phyloP scores from a whole-genome alignment of 2,797 vertebrate species.

The Melanotaenia maccullochi region DNA sequence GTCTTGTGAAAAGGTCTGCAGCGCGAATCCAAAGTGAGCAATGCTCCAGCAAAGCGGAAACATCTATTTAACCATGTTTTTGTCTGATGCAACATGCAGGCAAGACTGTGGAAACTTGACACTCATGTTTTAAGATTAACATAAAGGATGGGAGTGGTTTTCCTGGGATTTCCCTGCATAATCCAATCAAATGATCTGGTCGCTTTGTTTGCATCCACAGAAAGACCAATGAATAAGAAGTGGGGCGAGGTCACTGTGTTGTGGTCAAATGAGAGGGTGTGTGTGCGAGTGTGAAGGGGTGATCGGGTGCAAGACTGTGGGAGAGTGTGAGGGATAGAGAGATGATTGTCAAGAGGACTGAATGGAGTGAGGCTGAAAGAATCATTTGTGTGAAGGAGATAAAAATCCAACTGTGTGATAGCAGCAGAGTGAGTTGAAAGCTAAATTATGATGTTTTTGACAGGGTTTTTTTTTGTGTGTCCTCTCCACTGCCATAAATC shows the following conservation, averaged over 20 bases:
- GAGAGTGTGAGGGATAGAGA: constrained; percentile 44
- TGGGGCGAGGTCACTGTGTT: constrained; percentile 65
- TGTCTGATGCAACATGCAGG: constrained; percentile 83
- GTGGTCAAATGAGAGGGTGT: constrained; percentile 33
- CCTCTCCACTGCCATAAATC: constrained; percentile 25
- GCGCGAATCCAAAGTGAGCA: constrained; percentile 53
- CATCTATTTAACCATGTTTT: constrained; percentile 77
- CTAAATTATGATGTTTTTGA: constrained; percentile 42
- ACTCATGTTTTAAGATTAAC: constrained; percentile 72
- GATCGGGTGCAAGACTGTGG: constrained; percentile 40
- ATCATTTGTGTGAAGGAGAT: constrained; percentile 51
- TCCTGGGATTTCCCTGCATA: constrained; percentile 65
- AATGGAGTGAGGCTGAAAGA: constrained; percentile 57
- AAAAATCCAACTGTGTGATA: constrained; percentile 49
- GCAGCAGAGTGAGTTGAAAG: constrained; percentile 41
- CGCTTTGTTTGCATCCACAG: constrained; percentile 21
- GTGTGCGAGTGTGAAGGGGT: constrained; percentile 15
- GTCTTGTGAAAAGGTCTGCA: constrained; percentile 40
- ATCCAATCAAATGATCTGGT: constrained; percentile 69
- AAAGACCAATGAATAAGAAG: constrained; percentile 65
- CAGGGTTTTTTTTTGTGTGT: constrained; percentile 27
- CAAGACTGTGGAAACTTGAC: constrained; percentile 78
- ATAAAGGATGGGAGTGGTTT: constrained; percentile 73
- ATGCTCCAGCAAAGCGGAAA: constrained; percentile 65
- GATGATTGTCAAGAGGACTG: constrained; percentile 52